Conservation (phyloP, 2,888 invertebrate species). For the Furcula furcula region DNA sequence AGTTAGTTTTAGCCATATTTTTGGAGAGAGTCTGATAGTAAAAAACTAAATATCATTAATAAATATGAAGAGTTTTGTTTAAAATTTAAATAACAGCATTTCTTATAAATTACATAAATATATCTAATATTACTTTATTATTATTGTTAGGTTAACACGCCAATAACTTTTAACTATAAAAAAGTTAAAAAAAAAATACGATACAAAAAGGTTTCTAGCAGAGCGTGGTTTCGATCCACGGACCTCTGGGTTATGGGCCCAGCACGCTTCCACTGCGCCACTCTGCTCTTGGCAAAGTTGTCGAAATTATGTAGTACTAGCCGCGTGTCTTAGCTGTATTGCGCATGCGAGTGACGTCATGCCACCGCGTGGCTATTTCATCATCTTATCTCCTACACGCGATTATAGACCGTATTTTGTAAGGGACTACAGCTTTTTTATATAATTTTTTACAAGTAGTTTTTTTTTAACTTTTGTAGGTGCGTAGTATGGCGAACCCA, state of each 20-base stretch:
- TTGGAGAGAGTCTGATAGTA: background rate
- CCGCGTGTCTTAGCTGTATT: conserved; percentile 8
- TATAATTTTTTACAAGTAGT: too few relatives aligned
- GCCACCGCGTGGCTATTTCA: conserved; percentile 14
- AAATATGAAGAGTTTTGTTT: background rate
- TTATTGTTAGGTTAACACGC: too few relatives aligned
- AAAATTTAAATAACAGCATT: background rate
- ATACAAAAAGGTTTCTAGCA: conserved; percentile 67
- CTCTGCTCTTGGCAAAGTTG: conserved; percentile 78
- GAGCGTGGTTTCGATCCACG: conserved; percentile 94
- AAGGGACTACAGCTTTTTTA: too few relatives aligned
- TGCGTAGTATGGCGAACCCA: too few relatives aligned
- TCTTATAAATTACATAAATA: background rate
- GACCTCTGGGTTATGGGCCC: conserved; percentile 94
- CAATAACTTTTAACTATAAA: background rate
- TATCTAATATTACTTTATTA: too few relatives aligned
- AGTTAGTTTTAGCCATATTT: conserved; percentile 5
- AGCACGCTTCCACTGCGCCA: conserved; percentile 92
- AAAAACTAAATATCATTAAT: background rate
- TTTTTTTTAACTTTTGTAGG: too few relatives aligned
- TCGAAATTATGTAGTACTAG: conserved; percentile 40
- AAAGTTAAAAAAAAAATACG: conserved; percentile 7
- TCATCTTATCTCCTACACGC: too few relatives aligned
- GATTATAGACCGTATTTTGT: too few relatives aligned
- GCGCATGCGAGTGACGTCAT: conserved; percentile 41